Evolutionary conservation across 1,140 invertebrate species (phyloP), one percentile per base, ranked within the genome.

Genomic region (Drosophila suzukii): DNA sequence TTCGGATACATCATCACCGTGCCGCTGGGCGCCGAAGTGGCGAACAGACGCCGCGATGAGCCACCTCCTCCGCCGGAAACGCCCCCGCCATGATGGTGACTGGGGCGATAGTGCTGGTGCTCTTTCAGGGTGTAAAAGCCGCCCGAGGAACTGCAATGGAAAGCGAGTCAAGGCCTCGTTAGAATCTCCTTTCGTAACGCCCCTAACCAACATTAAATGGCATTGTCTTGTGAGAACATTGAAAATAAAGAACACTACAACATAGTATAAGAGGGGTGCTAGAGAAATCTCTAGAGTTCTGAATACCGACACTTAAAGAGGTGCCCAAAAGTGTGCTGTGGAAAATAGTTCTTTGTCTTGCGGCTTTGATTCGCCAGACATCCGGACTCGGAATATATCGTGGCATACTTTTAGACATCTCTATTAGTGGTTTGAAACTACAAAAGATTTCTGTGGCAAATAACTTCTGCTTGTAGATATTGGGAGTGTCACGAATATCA

Each of bases 1-100:
- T 91, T 91, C 0, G 91, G 90, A 56, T 91, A 92, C 91, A 92
- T 92, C 85, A 91, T 90, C 49, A 91, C 91, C 8, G 91, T 91
- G 78, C 90, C 90, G 51, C 90, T 90, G 30, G 90, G 90, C 34
- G 90, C 90, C 10, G 90, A 91, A 46, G 75, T 91, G 68, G 90
- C 90, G 53, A 92, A 84, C 13, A 86, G 50, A 8, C 81, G 91
- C 41, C 77, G 82, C n/a, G 90, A 79, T 6, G 81, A 75, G 41
- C 74, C 63, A 15, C 46, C 51, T 17, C 80, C 60, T 7, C 60
- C 75, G 11, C 50, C 63, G 6, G 51, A 63, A 1, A 46, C 54
- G 32, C 36, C 46, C 0, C 82, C 75, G 49, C 62, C 57, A 24
- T 76, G 70, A 15, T 78, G 66, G 47, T 77, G 68, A 10, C 73